Percentiles rank a stretch among this genome's conserved stretches.
Conservation (phyloP, 2,888 invertebrate species). For the Eupithecia insigniata region DNA sequence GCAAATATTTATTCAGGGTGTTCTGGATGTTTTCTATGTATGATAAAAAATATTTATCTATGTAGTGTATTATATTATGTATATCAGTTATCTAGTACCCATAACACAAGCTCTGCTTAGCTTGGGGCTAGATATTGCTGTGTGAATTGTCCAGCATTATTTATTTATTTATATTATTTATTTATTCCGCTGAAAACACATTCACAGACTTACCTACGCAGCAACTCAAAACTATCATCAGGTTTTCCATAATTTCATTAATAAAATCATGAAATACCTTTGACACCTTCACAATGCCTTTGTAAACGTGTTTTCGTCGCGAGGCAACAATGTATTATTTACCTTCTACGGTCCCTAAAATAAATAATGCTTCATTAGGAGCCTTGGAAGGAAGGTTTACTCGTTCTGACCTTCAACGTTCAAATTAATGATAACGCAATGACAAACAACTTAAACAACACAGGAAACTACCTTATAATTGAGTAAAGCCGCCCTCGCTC, state of each 20-base stretch:
- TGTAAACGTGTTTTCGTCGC: not conserved
- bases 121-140: too few relatives aligned
- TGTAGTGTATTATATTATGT: too few relatives aligned
- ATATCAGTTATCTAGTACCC: too few relatives aligned
- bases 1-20: too few relatives aligned
- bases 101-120: too few relatives aligned
- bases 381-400: not conserved
- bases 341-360: not conserved
- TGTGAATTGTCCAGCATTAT: too few relatives aligned
- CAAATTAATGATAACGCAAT: constrained; percentile 8
- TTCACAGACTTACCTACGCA: too few relatives aligned
- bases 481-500: not conserved
- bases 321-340: constrained; percentile 7
- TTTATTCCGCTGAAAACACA: too few relatives aligned
- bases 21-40: too few relatives aligned
- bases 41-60: too few relatives aligned
- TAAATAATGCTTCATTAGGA: not conserved
- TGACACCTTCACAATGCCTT: constrained; percentile 4
- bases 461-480: not conserved
- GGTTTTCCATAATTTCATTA: not conserved
- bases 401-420: constrained; percentile 1
- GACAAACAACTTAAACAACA: constrained; percentile 1
- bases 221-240: not conserved
- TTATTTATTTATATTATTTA: too few relatives aligned
- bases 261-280: not conserved